A percentile compares a stretch with the other conserved stretches of the same genome.
These are phyloP conservation scores for Meriones unguiculatus DNA, from an alignment of 2,113 vertebrate genomes.

Conservation along the genomic window DNA sequence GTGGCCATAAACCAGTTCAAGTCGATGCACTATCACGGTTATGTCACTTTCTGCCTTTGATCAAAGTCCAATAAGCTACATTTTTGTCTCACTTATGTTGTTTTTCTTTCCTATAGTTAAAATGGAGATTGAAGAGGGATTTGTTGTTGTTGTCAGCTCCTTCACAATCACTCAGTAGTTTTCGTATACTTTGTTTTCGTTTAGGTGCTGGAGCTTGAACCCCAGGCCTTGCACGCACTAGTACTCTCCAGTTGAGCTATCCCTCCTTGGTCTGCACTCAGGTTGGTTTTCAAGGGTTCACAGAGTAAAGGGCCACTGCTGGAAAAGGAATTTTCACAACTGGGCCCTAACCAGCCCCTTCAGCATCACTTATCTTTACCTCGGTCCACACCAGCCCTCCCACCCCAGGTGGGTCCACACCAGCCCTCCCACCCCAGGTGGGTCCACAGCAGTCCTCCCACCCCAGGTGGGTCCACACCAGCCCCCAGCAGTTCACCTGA, in stretches of 20 bases:
- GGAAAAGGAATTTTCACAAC: not conserved
- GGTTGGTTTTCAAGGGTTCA: not conserved
- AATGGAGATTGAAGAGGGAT: not conserved
- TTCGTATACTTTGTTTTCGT: not conserved
- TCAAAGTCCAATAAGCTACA: not conserved
- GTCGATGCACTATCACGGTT: not conserved
- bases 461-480: not conserved
- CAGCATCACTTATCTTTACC: fast-evolving
- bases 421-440: not conserved
- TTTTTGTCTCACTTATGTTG: not conserved
- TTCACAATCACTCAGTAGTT: not conserved
- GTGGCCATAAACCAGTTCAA: not conserved
- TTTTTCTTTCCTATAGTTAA: slow-evolving; percentile 16
- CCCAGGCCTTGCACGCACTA: not conserved
- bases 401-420: not conserved
- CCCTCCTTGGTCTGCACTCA: not conserved
- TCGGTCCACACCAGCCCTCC: no score
- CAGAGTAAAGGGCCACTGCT: not conserved
- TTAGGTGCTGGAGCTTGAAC: not conserved
- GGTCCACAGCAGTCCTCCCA: not conserved
- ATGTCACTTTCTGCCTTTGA: not conserved
- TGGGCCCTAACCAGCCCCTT: not conserved
- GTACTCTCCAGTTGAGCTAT: not conserved
- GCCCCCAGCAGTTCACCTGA: not conserved
- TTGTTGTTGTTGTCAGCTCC: not conserved